These are phyloP conservation scores for Papilio xuthus DNA, from an alignment of 1,140 invertebrate species.

Conservation along the genomic window DNA sequence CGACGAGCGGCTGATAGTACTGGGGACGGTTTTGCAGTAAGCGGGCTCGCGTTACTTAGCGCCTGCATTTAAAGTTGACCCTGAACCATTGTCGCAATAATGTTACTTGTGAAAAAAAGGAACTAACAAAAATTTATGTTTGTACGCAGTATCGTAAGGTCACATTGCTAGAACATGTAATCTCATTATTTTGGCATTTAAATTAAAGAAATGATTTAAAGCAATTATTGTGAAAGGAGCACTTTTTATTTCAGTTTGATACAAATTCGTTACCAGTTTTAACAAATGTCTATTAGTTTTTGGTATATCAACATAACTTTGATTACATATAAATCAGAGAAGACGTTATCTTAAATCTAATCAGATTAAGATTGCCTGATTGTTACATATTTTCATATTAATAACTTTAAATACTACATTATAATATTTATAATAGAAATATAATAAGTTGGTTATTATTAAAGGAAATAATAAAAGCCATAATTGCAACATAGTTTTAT, in stretches of 20 bases:
- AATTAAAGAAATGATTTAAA: too few species aligned
- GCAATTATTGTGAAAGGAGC: too few species aligned
- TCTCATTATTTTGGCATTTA: neutral
- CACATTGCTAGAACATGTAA: neutral
- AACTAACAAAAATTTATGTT: neutral
- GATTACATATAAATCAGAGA: neutral
- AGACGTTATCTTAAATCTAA: neutral
- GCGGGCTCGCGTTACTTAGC: conserved; percentile 16
- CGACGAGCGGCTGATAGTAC: neutral
- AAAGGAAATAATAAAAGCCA: conserved; percentile 46
- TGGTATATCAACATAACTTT: neutral
- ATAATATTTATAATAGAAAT: neutral
- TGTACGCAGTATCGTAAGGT: neutral
- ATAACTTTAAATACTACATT: neutral
- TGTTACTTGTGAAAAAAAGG: neutral
- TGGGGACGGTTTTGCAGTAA: conserved; percentile 8
- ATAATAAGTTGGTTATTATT: neutral
- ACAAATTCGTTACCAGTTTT: too few species aligned
- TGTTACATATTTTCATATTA: neutral
- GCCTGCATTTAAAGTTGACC: conserved; percentile 16
- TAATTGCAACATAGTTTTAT: conserved; percentile 71
- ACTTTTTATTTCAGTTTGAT: too few species aligned
- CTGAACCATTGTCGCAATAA: conserved; percentile 19
- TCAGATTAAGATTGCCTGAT: neutral
- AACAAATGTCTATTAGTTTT: too few species aligned